Evolutionary conservation across 2,113 vertebrate genomes (phyloP), one percentile per base, ranked within the genome.

Genomic region (Oreotrochilus melanogaster): DNA sequence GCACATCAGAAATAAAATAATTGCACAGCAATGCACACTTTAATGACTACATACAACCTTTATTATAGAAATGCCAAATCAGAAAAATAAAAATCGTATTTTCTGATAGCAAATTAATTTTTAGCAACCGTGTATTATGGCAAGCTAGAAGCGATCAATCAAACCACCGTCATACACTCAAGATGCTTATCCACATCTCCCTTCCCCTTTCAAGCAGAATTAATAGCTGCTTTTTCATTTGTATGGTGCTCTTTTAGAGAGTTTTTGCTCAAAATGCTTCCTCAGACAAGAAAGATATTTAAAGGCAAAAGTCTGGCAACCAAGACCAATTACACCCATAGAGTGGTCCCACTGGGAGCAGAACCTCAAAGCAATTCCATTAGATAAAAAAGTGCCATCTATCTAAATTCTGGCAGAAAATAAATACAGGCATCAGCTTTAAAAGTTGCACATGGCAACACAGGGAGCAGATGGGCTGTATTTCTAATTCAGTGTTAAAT

Each of bases 31-130:
- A 53, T n/a, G 22, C 56, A 76, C 56, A 28, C 14, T 78, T 22
- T 25, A 78, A 31, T 74, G 67, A 56, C 84, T 75, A 88, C 92
- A 88, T 56, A 86, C 17, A 90, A 23, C 54, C 71, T 96, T 96
- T 96, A 93, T 96, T 96, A 25, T 14, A 70, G 75, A 86, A 96
- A 94, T 31, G 53, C 13, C 56, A 74, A 21, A 79, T 51, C 39
- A 76, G 87, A 94, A 96, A 96, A 97, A 91, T 83, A 93, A 93
- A 87, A 17, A 74, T 13, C 28, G 7, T 54, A 43, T 82, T 14
- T 67, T 91, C 27, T 94, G 43, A 60, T 16, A 92, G 65, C 60
- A 66, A 89, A 43, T 85, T 71, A 64, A 39, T 82, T 91, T 87
- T 69, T 83, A 85, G 78, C 67, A 89, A 35, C 24, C 18, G 10